A percentile compares a stretch with the other conserved stretches of the same genome.
Conservation (phyloP, 1,140 invertebrate genomes). For the Drosophila fuyamai region DNA sequence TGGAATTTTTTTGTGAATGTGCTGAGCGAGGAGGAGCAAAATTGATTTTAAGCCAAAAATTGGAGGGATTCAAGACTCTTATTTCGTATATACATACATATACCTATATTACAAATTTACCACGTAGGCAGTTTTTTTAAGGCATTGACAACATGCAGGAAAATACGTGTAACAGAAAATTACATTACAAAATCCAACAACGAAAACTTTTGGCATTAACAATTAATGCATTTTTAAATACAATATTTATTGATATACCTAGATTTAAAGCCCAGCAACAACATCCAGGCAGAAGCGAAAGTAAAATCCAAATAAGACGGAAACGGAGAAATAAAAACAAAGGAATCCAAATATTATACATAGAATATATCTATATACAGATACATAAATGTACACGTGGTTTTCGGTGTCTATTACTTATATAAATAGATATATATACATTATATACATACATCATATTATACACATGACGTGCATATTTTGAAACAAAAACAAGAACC, state of each 20-base stretch:
- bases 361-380: conserved; percentile 68
- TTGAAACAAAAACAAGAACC: conserved; percentile 53
- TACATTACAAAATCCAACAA: conserved; percentile 82
- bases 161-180: conserved; percentile 78
- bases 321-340: conserved; percentile 14
- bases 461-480: conserved; percentile 67
- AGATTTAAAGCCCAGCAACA: conserved; percentile 41
- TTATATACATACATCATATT: conserved; percentile 58
- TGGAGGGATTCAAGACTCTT: conserved; percentile 81
- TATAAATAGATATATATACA: conserved; percentile 65
- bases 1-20: conserved; percentile 41
- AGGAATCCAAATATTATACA: conserved; percentile 57
- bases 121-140: conserved; percentile 54
- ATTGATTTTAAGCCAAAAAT: conserved; percentile 62
- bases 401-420: conserved; percentile 80
- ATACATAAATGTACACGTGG: conserved; percentile 76
- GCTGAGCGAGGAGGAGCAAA: conserved; percentile 7
- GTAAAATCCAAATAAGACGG: neutral
- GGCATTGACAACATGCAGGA: conserved; percentile 72
- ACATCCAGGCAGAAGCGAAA: conserved; percentile 9
- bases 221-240: conserved; percentile 83
- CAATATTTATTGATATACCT: conserved; percentile 72
- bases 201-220: conserved; percentile 82
- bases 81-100: conserved; percentile 73
- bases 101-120: conserved; percentile 63